Evolutionary conservation across 2,113 vertebrate species (phyloP).

Genomic region (Semicossyphus pulcher): DNA sequence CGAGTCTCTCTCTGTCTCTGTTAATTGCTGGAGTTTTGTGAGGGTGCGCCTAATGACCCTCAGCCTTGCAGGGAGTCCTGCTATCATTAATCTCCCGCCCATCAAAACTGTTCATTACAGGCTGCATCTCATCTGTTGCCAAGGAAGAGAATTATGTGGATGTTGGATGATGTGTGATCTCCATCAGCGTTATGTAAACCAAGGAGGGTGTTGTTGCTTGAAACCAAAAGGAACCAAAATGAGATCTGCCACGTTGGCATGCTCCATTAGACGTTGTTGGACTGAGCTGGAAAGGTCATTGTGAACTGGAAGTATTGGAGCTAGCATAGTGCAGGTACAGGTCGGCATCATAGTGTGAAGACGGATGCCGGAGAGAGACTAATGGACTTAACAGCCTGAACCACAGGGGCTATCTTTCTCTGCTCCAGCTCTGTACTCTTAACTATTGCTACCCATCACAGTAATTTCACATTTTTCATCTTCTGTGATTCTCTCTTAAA

Average conservation of each 20-base stretch:
- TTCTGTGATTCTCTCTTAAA: slow-evolving; percentile 36
- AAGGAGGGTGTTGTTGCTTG: slow-evolving; percentile 17
- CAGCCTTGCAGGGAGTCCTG: slow-evolving; percentile 35
- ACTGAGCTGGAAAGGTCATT: slow-evolving; percentile 8
- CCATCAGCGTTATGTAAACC: slow-evolving; percentile 47
- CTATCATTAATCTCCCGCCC: slow-evolving; percentile 64
- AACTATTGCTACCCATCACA: slow-evolving; percentile 13
- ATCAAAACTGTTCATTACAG: slow-evolving; percentile 55
- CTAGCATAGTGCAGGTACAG: slow-evolving; percentile 28
- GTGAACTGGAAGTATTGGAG: slow-evolving; percentile 28
- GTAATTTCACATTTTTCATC: slow-evolving; percentile 37
- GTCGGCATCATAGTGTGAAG: slow-evolving; percentile 28
- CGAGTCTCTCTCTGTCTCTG: slow-evolving; percentile 36
- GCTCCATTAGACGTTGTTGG: slow-evolving; percentile 30
- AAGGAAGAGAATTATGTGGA: slow-evolving; percentile 26
- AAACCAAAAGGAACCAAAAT: slow-evolving; percentile 52
- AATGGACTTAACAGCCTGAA: slow-evolving; percentile 45
- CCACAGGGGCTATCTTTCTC: slow-evolving; percentile 18
- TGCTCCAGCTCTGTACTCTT: slow-evolving; percentile 24
- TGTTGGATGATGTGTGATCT: slow-evolving; percentile 42
- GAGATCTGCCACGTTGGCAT: slow-evolving; percentile 1
- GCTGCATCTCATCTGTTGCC: slow-evolving; percentile 52
- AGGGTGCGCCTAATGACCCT: slow-evolving; percentile 67
- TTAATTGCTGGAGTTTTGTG: slow-evolving; percentile 68
- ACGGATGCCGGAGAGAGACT: slow-evolving; percentile 12